phyloP scores from a whole-genome alignment of 2,113 vertebrate genomes.

The Seriola quinqueradiata region DNA sequence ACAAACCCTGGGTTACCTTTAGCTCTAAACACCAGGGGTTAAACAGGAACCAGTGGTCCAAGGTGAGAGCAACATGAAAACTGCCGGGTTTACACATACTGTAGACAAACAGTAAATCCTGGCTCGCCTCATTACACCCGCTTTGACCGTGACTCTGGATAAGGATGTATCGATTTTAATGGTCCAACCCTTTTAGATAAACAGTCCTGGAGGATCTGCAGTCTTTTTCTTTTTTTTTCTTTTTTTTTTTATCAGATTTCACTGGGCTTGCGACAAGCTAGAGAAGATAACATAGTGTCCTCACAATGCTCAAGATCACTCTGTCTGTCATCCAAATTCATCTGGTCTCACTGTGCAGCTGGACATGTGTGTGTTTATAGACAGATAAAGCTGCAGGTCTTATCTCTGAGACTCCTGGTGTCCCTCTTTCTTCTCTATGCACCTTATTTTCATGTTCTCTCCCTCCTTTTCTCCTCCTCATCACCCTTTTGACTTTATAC shows the following conservation, averaged over 20 bases:
- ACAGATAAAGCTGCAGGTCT: conserved; percentile 63
- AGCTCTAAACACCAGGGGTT: conserved; percentile 1
- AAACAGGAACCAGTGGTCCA: background rate
- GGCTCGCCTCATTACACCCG: conserved; percentile 58
- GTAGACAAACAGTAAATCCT: conserved; percentile 54
- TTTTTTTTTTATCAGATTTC: conserved; percentile 54
- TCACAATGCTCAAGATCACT: conserved; percentile 41
- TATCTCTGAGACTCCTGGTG: conserved; percentile 59
- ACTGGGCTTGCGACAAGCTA: conserved; percentile 12
- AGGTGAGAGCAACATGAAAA: conserved; percentile 15
- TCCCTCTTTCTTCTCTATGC: conserved; percentile 27
- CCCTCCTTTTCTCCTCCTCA: conserved; percentile 4
- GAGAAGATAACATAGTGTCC: conserved; percentile 56
- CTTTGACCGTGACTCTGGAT: conserved; percentile 52
- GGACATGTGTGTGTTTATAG: conserved; percentile 56
- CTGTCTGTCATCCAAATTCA: conserved; percentile 49
- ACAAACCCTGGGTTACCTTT: conserved; percentile 1
- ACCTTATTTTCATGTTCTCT: conserved; percentile 32
- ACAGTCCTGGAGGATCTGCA: conserved; percentile 51
- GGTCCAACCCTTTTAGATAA: conserved; percentile 64
- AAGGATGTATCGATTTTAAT: conserved; percentile 63
- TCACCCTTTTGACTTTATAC: background rate
- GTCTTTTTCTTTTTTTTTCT: conserved; percentile 8
- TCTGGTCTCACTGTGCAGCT: conserved; percentile 41
- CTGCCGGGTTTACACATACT: conserved; percentile 11